Base-by-base conservation (phyloP, 1,140 invertebrate species). In the Lutraria rhynchaena region DNA sequence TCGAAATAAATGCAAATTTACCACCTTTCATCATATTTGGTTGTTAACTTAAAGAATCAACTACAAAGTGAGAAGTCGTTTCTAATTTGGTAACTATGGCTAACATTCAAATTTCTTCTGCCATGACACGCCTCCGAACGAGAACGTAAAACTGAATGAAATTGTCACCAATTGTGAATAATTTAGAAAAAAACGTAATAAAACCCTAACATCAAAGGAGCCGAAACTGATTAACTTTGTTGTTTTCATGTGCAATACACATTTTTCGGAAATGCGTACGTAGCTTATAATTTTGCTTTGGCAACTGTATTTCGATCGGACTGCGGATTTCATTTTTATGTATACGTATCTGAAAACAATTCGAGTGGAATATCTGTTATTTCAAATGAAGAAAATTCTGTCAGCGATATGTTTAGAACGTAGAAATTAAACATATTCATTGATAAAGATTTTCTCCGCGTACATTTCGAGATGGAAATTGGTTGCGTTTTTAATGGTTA, bases 1-100 rank as follows among this genome's bases (percentile, higher is more conserved):
- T 46, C 24, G 15, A 67, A 67, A 67, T 67, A 49, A 67, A 67
- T 67, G 63, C 44, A 67, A 67, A 67, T 67, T n/a, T 67, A 24
- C 11, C 63, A 46, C 37, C 63, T 67, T 67, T 67, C 41, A 67
- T 46, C 41, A 67, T 51, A 35, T 46, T 49, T 51, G 27, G 41
- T 49, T 67, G 63, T 49, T 22, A 67, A 31, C 63, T 49, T 49
- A 29, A 67, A 67, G 0, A 4, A 29, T 41, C 37, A 29, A 44
- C 41, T 51, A 67, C 63, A 67, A 67, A 67, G 37, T 41, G 37
- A 41, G 63, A 67, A 44, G 3, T 49, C 44, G 63, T 41, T 15
- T 7, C 44, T 49, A 31, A 67, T 46, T 67, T 49, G 44, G n/a
- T 67, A 15, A 46, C 44, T 33, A 27, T 41, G 3, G 1, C 33